Evolutionary conservation across 2,113 vertebrate species (phyloP).

Genomic region (Ameiurus melas): DNA sequence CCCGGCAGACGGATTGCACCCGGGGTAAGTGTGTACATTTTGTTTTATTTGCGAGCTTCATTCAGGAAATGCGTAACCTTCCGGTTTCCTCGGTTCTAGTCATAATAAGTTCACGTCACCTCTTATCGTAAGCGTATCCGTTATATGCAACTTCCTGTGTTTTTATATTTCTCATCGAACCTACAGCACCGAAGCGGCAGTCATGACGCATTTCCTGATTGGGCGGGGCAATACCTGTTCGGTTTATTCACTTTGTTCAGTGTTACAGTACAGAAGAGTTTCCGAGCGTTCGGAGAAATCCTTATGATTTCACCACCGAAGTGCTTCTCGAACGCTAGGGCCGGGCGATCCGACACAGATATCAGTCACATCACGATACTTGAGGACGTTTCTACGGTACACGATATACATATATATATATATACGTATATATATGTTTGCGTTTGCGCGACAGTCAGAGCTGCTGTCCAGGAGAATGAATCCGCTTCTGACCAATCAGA

Average conservation of each 20-base stretch:
- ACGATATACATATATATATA: too few relatives aligned
- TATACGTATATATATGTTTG: too few relatives aligned
- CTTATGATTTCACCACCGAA: not conserved
- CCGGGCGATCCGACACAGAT: too few relatives aligned
- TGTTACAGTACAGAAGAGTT: slow-evolving; percentile 1
- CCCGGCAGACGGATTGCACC: not conserved
- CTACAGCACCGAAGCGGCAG: not conserved
- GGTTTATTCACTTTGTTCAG: not conserved
- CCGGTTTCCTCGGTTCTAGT: not conserved
- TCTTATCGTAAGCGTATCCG: not conserved
- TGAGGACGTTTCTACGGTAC: too few relatives aligned
- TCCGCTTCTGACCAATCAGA: not conserved
- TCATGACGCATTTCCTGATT: not conserved
- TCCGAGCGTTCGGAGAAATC: not conserved
- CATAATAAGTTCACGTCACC: not conserved
- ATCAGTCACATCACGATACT: too few relatives aligned
- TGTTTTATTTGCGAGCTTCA: not conserved
- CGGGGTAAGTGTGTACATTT: not conserved
- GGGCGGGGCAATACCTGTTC: not conserved
- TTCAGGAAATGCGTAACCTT: not conserved
- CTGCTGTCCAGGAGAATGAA: not conserved
- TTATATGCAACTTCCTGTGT: not conserved
- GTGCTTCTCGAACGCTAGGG: not conserved
- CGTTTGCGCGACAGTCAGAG: not conserved
- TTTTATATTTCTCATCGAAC: not conserved